Evolutionary conservation across 2,888 invertebrate species (phyloP).

Genomic region (Lasioglossum morio): DNA sequence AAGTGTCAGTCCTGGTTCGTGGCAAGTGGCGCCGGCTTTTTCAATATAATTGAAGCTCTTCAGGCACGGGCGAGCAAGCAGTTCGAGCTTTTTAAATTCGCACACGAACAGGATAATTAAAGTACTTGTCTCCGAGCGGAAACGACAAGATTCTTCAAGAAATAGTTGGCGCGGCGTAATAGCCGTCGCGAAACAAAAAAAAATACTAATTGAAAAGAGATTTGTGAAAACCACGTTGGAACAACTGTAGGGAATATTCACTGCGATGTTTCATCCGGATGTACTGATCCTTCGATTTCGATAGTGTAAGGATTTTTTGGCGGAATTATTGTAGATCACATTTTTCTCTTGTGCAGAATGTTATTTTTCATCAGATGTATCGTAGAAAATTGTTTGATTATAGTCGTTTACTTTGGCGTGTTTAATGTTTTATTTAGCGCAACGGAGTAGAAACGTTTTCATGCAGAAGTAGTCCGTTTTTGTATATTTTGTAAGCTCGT

Average conservation of each 20-base stretch:
- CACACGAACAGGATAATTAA: conserved; percentile 55
- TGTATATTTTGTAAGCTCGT: background rate
- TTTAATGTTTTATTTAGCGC: background rate
- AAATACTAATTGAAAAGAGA: conserved; percentile 21
- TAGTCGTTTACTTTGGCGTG: background rate
- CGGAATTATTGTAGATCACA: background rate
- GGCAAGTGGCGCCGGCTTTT: conserved; percentile 31
- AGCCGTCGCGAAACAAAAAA: conserved; percentile 1
- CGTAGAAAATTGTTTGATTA: background rate
- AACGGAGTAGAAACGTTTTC: background rate
- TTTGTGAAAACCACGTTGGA: background rate
- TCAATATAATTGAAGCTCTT: conserved; percentile 54
- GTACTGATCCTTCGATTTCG: background rate
- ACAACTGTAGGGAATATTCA: background rate
- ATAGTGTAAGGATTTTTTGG: background rate
- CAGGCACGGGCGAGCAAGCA: conserved; percentile 19
- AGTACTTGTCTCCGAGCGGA: conserved; percentile 17
- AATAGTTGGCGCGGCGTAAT: conserved; percentile 6
- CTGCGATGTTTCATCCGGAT: background rate
- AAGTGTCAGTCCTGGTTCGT: conserved; percentile 20
- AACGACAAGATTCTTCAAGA: conserved; percentile 13
- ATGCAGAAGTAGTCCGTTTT: background rate
- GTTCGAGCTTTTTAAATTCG: conserved; percentile 35
- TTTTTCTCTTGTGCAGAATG: background rate
- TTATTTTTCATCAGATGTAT: background rate